Evolutionary conservation across 2,888 invertebrate genomes (phyloP).

Genomic region (Aporophyla nigra): DNA sequence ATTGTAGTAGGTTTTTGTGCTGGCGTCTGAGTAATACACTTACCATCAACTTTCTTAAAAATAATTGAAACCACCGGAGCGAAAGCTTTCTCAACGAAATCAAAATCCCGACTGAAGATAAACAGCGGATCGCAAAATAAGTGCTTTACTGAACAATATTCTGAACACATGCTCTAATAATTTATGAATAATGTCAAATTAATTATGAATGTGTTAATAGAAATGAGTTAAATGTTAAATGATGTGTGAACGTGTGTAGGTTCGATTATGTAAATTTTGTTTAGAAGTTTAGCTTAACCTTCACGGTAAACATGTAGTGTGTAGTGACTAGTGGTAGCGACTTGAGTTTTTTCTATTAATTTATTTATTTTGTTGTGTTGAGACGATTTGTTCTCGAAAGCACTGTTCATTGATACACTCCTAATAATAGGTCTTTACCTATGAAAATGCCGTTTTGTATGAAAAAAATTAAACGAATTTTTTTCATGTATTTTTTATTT

Average conservation of each 20-base stretch:
- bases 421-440: no score
- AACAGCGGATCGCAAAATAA: background rate
- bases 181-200: constrained; percentile 58
- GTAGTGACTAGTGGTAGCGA: background rate
- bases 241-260: constrained; percentile 59
- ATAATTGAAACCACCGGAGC: background rate
- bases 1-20: no score
- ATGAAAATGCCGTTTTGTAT: no score
- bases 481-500: no score
- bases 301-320: constrained; percentile 1
- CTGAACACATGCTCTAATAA: constrained; percentile 2
- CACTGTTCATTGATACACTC: no score
- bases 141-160: constrained; percentile 23
- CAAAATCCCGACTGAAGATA: constrained; percentile 52
- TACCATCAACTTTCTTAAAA: constrained; percentile 26
- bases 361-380: no score
- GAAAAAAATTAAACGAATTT: no score
- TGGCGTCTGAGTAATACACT: no score
- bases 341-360: background rate
- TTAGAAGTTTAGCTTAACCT: background rate
- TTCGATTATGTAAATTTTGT: constrained; percentile 61
- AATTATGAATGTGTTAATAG: constrained; percentile 46
- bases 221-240: constrained; percentile 39
- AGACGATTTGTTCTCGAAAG: no score
- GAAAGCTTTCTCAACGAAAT: constrained; percentile 48